Conservation (phyloP, 2,113 vertebrate species). For the Hippoglossus stenolepis region DNA sequence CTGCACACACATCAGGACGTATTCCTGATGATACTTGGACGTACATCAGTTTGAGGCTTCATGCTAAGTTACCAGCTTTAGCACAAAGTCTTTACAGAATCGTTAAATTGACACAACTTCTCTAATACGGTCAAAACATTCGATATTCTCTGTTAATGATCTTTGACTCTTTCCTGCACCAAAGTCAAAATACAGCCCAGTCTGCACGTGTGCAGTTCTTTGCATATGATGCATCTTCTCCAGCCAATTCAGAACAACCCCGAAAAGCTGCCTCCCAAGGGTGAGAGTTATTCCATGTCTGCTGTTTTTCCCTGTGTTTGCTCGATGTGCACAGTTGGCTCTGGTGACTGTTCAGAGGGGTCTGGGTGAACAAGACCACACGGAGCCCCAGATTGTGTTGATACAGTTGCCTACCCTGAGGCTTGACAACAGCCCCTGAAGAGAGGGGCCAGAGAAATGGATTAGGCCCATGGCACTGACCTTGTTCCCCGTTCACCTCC, state of each 20-base stretch:
- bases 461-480: constrained; percentile 48
- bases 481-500: constrained; percentile 40
- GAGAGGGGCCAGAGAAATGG: constrained; percentile 66
- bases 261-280: neutral
- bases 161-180: neutral
- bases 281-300: constrained; percentile 71
- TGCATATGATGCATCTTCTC: neutral
- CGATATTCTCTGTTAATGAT: too few species aligned
- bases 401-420: constrained; percentile 79
- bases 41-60: too few species aligned
- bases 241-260: neutral
- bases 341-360: constrained; percentile 57
- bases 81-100: too few species aligned
- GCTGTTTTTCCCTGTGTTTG: constrained; percentile 71
- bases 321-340: constrained; percentile 62
- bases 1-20: too few species aligned
- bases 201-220: constrained; percentile 3
- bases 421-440: constrained; percentile 76
- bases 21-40: too few species aligned
- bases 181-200: neutral
- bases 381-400: constrained; percentile 67
- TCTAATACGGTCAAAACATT: too few species aligned
- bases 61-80: too few species aligned
- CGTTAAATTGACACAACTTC: too few species aligned
- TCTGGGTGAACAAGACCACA: constrained; percentile 64